These are phyloP conservation scores for Corythornis leucogaster DNA, from an alignment of 2,797 vertebrate genomes.

Conservation along the genomic window DNA sequence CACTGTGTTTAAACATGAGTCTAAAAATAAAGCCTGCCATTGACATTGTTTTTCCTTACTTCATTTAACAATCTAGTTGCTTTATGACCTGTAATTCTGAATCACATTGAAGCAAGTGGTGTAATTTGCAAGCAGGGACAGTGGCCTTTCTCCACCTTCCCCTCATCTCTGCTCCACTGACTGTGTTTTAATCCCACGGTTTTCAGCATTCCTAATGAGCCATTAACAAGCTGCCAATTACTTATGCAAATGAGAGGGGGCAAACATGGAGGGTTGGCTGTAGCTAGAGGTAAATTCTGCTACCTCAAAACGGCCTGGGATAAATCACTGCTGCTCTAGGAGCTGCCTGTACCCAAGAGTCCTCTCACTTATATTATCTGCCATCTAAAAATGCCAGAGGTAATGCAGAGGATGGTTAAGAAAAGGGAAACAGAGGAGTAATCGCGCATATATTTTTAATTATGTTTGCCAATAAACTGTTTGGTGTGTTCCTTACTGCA, in stretches of 20 bases:
- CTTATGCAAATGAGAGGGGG: conserved; percentile 9
- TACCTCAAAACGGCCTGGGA: conserved; percentile 55
- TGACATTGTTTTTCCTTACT: conserved; percentile 64
- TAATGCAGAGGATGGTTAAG: conserved; percentile 37
- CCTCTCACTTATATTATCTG: conserved; percentile 53
- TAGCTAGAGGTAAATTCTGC: conserved; percentile 57
- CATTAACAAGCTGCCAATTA: conserved; percentile 62
- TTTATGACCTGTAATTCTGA: conserved; percentile 64
- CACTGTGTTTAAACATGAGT: conserved; percentile 39
- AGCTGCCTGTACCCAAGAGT: conserved; percentile 39
- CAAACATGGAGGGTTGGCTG: conserved; percentile 19
- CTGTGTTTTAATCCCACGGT: conserved; percentile 67
- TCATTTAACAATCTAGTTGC: conserved; percentile 62
- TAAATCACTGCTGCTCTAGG: conserved; percentile 62
- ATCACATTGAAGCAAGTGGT: neutral
- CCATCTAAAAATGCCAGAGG: conserved; percentile 66
- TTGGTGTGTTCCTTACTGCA: neutral
- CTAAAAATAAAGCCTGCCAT: conserved; percentile 53
- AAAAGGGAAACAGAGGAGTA: conserved; percentile 46
- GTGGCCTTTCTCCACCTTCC: neutral
- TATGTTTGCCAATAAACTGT: conserved; percentile 51
- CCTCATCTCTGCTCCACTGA: conserved; percentile 29
- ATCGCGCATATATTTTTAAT: conserved; percentile 68
- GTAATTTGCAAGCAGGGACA: conserved; percentile 44
- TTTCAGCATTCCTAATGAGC: conserved; percentile 63